Evolutionary conservation across 2,113 vertebrate species (phyloP), one percentile per base, ranked within the genome.

Genomic region (Zeus faber): DNA sequence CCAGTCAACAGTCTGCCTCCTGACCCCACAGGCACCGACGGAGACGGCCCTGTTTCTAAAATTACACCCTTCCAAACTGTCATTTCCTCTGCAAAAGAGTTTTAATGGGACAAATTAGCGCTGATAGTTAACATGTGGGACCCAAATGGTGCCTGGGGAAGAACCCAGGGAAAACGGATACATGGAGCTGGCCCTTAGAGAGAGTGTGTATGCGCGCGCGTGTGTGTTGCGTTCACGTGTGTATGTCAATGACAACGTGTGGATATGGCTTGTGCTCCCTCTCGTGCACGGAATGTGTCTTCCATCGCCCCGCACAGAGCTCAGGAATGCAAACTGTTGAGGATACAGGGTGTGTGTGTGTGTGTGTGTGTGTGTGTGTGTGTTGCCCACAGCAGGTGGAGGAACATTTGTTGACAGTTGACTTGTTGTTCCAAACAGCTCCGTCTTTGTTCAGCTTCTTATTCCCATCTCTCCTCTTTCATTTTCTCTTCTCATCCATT

Each of bases 31-130:
- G n/a, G n/a, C n/a, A n/a, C 87, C 84, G 74, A 60, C 62, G 85
- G 86, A 79, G 71, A 78, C 57, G 49, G 72, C 81, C 70, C 64
- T 49, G 81, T 86, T 89, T 87, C 87, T 89, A 88, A 90, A 90
- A 89, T 89, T 89, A 89, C 80, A 89, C 77, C 67, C 79, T 75
- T 84, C 86, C 83, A 89, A 91, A 88, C 79, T 86, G 83, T 87
- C 82, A 85, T 89, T 90, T 91, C 89, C 89, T 87, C 82, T 62
- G 66, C 77, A 82, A 87, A 83, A 88, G 81, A 79, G 71, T 85
- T 87, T 86, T 83, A 88, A 80, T 87, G 85, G 71, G 84, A 87
- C 76, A 85, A 82, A 89, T 90, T 88, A 87, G 81, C 69, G 63
- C 61, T 83, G 86, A 90, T 88, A 72, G 87, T 82, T 89, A 86